Conservation (phyloP, 2,797 vertebrate species). For the Dicrostonyx torquatus region DNA sequence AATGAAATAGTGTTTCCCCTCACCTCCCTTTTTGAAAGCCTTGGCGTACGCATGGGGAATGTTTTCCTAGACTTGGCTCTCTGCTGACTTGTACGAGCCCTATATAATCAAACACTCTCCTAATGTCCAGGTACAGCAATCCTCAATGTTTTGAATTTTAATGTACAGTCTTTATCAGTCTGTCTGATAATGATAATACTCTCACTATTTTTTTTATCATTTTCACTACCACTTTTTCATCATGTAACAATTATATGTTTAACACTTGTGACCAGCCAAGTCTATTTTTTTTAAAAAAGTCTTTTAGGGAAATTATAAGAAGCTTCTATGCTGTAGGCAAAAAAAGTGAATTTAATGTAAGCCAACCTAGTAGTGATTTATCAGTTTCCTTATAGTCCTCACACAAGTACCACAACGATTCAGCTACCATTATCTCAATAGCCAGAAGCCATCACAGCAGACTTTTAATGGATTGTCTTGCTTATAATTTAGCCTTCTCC, state of each 20-base stretch:
- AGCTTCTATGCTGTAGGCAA: not conserved
- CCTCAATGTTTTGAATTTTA: not conserved
- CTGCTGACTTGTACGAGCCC: not conserved
- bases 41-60: rapidly evolving
- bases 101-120: not conserved
- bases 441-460: not conserved
- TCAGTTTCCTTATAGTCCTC: slow-evolving; percentile 5
- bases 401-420: not conserved
- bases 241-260: not conserved
- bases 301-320: not conserved
- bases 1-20: not conserved
- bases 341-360: not conserved
- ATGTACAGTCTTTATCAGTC: not conserved
- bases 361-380: not conserved
- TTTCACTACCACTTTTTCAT: not conserved
- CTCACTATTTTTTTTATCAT: not conserved
- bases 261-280: not conserved
- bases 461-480: slow-evolving; percentile 20
- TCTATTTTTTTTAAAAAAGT: not conserved
- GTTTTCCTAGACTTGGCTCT: not conserved
- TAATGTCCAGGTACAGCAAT: not conserved
- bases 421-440: not conserved
- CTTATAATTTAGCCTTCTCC: not conserved
- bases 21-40: not conserved
- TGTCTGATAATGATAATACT: not conserved